Evolutionary conservation across 2,113 vertebrate species (phyloP).

Genomic region (Barbus barbus): DNA sequence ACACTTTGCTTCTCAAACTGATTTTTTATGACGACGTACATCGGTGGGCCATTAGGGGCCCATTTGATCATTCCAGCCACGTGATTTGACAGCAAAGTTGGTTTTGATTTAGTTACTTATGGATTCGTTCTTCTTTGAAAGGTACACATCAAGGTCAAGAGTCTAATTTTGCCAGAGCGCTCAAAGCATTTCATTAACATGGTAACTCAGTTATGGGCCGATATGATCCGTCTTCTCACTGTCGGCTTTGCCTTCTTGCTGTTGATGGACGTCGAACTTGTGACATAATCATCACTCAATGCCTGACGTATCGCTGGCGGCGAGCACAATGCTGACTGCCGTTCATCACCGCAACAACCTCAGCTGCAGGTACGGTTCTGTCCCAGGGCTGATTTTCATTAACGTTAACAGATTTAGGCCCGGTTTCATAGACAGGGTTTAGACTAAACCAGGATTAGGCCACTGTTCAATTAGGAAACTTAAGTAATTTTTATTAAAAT

Average conservation of each 20-base stretch:
- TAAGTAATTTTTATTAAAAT: no score
- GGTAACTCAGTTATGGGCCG: not conserved
- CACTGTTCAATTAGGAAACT: no score
- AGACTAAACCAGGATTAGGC: no score
- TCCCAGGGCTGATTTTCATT: not conserved
- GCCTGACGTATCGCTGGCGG: not conserved
- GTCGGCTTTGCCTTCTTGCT: slow-evolving; percentile 12
- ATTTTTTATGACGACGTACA: not conserved
- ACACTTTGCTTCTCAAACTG: not conserved
- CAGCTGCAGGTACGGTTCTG: not conserved
- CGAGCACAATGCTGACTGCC: not conserved
- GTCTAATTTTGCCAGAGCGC: not conserved
- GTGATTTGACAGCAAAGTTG: not conserved
- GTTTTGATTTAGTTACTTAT: slow-evolving; percentile 1
- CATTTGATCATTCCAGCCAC: not conserved
- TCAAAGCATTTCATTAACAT: not conserved
- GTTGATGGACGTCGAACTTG: not conserved
- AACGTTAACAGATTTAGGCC: not conserved
- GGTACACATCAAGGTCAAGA: slow-evolving; percentile 4
- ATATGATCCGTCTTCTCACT: slow-evolving; percentile 2
- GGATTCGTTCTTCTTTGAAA: slow-evolving; percentile 12
- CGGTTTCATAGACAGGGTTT: no score
- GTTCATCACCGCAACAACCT: not conserved
- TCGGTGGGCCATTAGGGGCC: not conserved
- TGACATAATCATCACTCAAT: slow-evolving; percentile 26